Evolutionary conservation across 2,888 invertebrate genomes (phyloP), one percentile per base, ranked within the genome.

Genomic region (Limnephilus auricula): DNA sequence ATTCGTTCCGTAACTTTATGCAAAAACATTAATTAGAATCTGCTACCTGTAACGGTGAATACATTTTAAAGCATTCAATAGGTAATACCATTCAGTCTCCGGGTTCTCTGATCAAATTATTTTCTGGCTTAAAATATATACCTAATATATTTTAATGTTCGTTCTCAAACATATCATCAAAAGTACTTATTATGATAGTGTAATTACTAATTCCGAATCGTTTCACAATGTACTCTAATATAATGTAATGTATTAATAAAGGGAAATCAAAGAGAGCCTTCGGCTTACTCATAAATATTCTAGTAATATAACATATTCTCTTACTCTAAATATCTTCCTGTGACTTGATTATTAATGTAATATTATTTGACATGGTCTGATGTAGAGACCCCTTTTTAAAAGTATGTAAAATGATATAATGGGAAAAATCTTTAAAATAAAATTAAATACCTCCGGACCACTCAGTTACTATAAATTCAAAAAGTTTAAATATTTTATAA

Each of bases 1-100:
- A 90, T 84, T 90, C 79, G 45, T 86, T 90, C 40, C 32, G 90
- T 90, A 90, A 90, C 90, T 90, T 79, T 82, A 90, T 90, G 90
- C 90, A 90, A 90, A 90, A 90, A 90, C 90, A 88, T 90, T 90
- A 90, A 90, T 90, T 90, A 90, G 90, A 87, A 88, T 90, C 50
- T 32, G 86, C 86, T 86, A 86, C 86, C 86, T 65, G 86, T 86
- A 86, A 86, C 30, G 86, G 50, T 86, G 86, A 86, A 86, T 86
- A 86, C 86, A 86, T 86, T 86, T 85, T 86, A 86, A 86, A 86
- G 50, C 65, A 30, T 65, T 86, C 86, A 86, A 50, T 86, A n/a
- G 30, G 65, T 65, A 31, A 50, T 50, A 45, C 86, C 50, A 65
- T 86, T 86, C n/a, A 50, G n/a, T 34, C 86, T 32, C 50, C 65